Conservation (phyloP, 2,888 invertebrate genomes). For the Linnaemya tessellans region DNA sequence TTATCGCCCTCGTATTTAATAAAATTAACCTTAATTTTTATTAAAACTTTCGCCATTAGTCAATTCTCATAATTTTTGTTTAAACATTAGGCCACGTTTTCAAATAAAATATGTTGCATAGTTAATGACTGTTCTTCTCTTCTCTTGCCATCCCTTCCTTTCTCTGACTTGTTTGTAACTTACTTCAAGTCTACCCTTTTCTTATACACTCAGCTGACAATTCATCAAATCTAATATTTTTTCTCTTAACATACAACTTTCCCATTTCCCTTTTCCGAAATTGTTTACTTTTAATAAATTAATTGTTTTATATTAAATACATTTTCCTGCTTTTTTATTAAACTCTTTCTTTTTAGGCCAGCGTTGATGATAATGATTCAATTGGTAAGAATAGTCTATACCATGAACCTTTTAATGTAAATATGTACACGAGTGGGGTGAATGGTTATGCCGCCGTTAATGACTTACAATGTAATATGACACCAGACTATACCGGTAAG, state of each 20-base stretch:
- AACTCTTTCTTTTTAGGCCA: slow-evolving; percentile 76
- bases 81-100: not conserved
- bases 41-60: not conserved
- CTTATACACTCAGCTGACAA: not conserved
- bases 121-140: not conserved
- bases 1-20: not conserved
- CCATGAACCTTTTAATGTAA: slow-evolving; percentile 84
- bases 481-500: slow-evolving; percentile 86
- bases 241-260: slow-evolving; percentile 5
- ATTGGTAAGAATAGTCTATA: slow-evolving; percentile 84
- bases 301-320: slow-evolving; percentile 48
- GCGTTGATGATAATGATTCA: slow-evolving; percentile 83
- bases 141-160: not conserved
- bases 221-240: slow-evolving; percentile 35
- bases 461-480: slow-evolving; percentile 84
- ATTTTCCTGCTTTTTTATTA: not conserved
- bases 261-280: not conserved
- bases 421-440: slow-evolving; percentile 83
- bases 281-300: slow-evolving; percentile 49
- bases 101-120: not conserved
- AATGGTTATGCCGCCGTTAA: slow-evolving; percentile 84
- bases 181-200: not conserved
- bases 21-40: not conserved
- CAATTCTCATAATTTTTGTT: not conserved
- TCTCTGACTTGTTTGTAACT: not conserved